phyloP scores from a whole-genome alignment of 2,888 invertebrate species.

The Tolmerus cingulatus region DNA sequence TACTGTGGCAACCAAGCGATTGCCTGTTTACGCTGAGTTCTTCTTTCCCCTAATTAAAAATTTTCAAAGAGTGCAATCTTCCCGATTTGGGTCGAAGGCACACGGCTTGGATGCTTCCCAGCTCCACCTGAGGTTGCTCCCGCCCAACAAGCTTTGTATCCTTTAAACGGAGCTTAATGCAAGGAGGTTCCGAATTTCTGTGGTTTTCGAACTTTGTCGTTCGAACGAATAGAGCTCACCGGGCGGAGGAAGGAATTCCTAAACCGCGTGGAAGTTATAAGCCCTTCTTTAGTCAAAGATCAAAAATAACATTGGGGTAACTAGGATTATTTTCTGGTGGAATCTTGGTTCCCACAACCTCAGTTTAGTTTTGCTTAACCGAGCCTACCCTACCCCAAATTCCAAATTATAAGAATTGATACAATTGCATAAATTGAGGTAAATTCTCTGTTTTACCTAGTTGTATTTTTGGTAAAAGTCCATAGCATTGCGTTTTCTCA shows the following conservation, averaged over 20 bases:
- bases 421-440: neutral
- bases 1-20: neutral
- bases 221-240: neutral
- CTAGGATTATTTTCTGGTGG: neutral
- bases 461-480: no score
- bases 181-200: neutral
- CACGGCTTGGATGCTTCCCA: neutral
- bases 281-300: neutral
- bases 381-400: neutral
- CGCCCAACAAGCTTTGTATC: neutral
- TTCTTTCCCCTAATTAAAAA: neutral
- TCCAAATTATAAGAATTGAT: neutral
- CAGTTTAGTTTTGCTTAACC: neutral
- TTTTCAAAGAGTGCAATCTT: neutral
- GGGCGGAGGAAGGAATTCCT: neutral
- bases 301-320: neutral
- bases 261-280: neutral
- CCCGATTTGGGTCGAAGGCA: neutral
- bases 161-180: neutral
- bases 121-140: neutral
- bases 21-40: neutral
- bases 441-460: no score
- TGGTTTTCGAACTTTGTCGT: neutral
- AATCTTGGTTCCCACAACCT: neutral
- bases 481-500: no score